These are phyloP conservation scores for Ischnura elegans DNA, from an alignment of 2,888 invertebrate species.

Conservation along the genomic window DNA sequence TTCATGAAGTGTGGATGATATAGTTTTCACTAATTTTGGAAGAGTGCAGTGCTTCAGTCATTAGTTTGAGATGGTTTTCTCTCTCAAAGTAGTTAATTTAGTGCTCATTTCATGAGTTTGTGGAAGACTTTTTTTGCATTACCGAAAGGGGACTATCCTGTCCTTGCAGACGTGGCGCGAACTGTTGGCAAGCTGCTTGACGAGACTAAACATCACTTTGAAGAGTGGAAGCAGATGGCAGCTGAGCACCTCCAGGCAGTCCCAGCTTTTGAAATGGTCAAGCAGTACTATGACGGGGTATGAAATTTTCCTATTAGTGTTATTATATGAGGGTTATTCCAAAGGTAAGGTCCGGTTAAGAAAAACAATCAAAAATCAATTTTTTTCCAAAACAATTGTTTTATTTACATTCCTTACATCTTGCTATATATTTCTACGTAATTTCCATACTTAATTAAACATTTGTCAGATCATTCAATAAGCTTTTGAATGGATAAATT, in stretches of 20 bases:
- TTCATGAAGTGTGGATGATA: neutral
- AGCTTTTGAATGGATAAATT: no score
- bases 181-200: constrained; percentile 47
- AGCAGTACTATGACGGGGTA: constrained; percentile 78
- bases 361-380: no score
- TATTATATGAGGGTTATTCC: no score
- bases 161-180: constrained; percentile 66
- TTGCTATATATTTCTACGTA: no score
- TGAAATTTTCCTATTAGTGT: constrained; percentile 70
- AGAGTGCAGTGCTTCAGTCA: neutral
- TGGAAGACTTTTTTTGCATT: constrained; percentile 58
- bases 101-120: constrained; percentile 52
- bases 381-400: neutral
- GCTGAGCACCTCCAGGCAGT: constrained; percentile 80
- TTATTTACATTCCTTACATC: no score
- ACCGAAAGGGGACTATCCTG: constrained; percentile 63
- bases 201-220: constrained; percentile 74
- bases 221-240: constrained; percentile 77
- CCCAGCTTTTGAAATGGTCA: constrained; percentile 79
- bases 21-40: neutral
- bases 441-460: no score
- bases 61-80: constrained; percentile 17
- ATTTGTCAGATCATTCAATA: no score
- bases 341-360: no score
- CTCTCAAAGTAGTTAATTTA: constrained; percentile 54